These are phyloP conservation scores for Yoshiicerus persimilis DNA, from an alignment of 1,140 invertebrate genomes.

Conservation along the genomic window DNA sequence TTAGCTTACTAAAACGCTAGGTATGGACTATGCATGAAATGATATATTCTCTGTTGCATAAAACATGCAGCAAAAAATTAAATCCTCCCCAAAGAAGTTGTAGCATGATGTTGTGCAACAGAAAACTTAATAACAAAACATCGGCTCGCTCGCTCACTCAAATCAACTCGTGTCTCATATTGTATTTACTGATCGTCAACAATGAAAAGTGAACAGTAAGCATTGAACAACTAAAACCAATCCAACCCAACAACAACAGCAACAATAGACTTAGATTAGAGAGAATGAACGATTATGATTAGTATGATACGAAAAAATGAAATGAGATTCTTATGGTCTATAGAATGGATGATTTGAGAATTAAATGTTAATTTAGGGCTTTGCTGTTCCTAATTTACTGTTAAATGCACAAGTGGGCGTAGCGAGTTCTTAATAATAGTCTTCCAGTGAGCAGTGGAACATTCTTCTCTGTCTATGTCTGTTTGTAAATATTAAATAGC, in stretches of 20 bases:
- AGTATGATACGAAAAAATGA: background rate
- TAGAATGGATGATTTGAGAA: background rate
- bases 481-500: background rate
- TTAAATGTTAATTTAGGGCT: background rate
- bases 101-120: background rate
- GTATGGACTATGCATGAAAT: background rate
- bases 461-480: background rate
- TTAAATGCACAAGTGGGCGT: background rate
- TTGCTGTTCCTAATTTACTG: background rate
- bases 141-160: background rate
- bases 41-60: background rate
- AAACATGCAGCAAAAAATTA: background rate
- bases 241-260: background rate
- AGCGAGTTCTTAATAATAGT: background rate
- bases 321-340: background rate
- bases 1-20: background rate
- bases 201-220: background rate
- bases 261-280: background rate
- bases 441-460: background rate
- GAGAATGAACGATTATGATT: background rate
- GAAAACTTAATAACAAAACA: conserved; percentile 11
- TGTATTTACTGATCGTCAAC: background rate
- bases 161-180: background rate
- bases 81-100: background rate
- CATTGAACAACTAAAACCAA: background rate